Evolutionary conservation across 2,113 vertebrate species (phyloP).

Genomic region (Podilymbus podiceps): DNA sequence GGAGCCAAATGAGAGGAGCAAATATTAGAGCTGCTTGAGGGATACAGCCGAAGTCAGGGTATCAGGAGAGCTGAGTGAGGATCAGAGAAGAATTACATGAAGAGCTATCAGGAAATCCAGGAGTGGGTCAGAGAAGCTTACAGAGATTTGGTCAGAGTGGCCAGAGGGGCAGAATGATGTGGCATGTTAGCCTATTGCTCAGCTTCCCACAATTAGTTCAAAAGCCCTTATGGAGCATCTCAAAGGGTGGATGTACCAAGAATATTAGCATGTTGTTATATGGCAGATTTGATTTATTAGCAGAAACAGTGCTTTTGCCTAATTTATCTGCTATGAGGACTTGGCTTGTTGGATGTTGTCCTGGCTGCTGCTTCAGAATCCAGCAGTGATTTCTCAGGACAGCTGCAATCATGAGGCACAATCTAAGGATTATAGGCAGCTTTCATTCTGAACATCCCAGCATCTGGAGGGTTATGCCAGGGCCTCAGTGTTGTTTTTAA

Average conservation of each 20-base stretch:
- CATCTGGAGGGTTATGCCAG: neutral
- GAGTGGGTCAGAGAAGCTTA: conserved; percentile 18
- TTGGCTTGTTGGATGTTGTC: neutral
- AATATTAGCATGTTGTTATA: neutral
- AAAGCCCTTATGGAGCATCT: neutral
- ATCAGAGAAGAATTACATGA: conserved; percentile 21
- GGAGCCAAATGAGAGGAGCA: neutral
- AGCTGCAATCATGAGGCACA: neutral
- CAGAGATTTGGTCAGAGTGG: neutral
- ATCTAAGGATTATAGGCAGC: neutral
- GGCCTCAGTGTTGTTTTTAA: neutral
- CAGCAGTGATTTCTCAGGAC: neutral
- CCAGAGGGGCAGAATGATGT: neutral
- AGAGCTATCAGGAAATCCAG: neutral
- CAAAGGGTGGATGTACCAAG: neutral
- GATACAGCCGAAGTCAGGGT: neutral
- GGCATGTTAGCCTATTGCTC: neutral
- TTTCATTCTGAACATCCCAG: neutral
- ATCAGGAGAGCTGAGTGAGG: conserved; percentile 8
- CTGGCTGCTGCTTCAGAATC: neutral
- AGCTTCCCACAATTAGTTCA: neutral
- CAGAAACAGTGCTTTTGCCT: neutral
- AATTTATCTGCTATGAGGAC: neutral
- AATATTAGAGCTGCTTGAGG: neutral
- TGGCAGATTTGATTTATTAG: neutral